Evolutionary conservation across 2,888 invertebrate genomes (phyloP).

Genomic region (Axea sp.): DNA sequence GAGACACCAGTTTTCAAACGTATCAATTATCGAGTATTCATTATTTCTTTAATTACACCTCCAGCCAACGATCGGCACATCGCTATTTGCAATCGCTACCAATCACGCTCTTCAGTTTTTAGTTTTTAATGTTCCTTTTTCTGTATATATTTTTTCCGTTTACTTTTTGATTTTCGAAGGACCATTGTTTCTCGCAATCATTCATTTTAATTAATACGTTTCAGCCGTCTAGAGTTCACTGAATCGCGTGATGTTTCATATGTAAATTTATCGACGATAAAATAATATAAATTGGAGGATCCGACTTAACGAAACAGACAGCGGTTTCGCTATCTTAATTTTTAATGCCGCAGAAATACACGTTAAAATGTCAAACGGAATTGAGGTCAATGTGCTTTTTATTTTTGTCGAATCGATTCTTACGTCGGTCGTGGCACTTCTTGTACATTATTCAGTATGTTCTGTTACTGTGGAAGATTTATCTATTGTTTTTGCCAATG

Average conservation of each 20-base stretch:
- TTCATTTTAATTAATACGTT: constrained; percentile 20
- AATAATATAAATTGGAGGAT: constrained; percentile 20
- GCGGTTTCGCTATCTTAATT: constrained; percentile 35
- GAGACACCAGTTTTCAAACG: constrained; percentile 34
- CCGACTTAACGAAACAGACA: not conserved
- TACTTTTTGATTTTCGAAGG: too few relatives aligned
- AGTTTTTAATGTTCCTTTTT: not conserved
- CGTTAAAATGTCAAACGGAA: constrained; percentile 32
- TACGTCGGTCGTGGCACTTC: constrained; percentile 34
- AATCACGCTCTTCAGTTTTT: not conserved
- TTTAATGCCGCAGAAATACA: constrained; percentile 12
- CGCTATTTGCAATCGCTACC: constrained; percentile 18
- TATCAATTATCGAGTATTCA: constrained; percentile 36
- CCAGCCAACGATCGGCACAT: not conserved
- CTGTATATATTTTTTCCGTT: not conserved
- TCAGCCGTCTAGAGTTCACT: constrained; percentile 1
- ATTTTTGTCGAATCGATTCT: constrained; percentile 52
- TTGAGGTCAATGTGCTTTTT: constrained; percentile 61
- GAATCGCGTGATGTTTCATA: constrained; percentile 17
- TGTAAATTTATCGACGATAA: constrained; percentile 26
- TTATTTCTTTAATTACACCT: constrained; percentile 33
- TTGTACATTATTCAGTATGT: constrained; percentile 55
- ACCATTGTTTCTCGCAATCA: constrained; percentile 16
- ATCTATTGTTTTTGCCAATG: constrained; percentile 39
- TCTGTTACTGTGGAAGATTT: constrained; percentile 31